Conservation (phyloP, 2,797 vertebrate genomes). For the Sciaenops ocellatus region DNA sequence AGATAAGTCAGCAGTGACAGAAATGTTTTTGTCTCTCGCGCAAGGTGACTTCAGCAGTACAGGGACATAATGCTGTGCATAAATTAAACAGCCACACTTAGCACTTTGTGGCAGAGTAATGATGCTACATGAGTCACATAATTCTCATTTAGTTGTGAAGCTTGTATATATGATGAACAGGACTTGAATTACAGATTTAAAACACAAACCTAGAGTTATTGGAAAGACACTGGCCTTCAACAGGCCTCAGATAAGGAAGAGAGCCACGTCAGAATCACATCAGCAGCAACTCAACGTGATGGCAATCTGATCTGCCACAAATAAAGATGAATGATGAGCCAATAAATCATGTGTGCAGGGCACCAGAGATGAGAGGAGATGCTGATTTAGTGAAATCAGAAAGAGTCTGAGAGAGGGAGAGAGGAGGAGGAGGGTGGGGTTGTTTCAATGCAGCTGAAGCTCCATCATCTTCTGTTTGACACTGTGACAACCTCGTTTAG, state of each 20-base stretch:
- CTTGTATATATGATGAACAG: background rate
- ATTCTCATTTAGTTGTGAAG: background rate
- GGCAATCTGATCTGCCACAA: slow-evolving; percentile 29
- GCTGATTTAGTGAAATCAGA: slow-evolving; percentile 60
- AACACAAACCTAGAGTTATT: background rate
- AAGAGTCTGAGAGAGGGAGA: background rate
- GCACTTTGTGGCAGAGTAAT: slow-evolving; percentile 6
- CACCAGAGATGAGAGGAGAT: slow-evolving; percentile 14
- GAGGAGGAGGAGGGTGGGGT: background rate
- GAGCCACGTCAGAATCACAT: slow-evolving; percentile 4
- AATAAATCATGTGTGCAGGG: slow-evolving; percentile 34
- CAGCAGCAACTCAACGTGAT: slow-evolving; percentile 16
- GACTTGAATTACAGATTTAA: background rate
- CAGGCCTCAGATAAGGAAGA: background rate
- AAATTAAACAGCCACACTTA: background rate
- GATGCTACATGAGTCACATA: slow-evolving; percentile 6
- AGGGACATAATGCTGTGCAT: background rate
- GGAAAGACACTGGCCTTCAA: background rate
- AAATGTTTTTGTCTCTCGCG: too few species aligned
- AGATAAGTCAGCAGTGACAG: too few species aligned
- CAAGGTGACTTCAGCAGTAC: too few species aligned
- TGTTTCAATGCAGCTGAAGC: slow-evolving; percentile 40
- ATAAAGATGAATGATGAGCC: slow-evolving; percentile 49
- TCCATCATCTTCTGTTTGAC: slow-evolving; percentile 56
- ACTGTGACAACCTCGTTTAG: slow-evolving; percentile 60